Conservation (phyloP, 1,140 invertebrate species). For the Heliconius hermathena region DNA sequence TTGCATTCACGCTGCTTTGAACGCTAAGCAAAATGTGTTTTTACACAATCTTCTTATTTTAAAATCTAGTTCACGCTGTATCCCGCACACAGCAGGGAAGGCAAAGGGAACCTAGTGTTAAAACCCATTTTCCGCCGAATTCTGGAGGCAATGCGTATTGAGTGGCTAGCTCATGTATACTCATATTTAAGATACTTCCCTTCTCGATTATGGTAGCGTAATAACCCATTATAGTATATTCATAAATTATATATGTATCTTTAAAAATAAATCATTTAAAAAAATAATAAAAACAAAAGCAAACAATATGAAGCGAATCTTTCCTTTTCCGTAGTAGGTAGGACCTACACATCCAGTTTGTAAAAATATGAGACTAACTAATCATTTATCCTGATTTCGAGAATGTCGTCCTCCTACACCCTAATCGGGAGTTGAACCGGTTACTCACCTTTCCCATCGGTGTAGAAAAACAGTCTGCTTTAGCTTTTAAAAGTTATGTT, state of each 20-base stretch:
- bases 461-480: slow-evolving; percentile 14
- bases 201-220: no score
- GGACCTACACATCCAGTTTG: background rate
- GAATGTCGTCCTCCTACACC: slow-evolving; percentile 61
- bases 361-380: slow-evolving; percentile 44
- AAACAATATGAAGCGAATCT: no score
- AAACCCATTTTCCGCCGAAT: no score
- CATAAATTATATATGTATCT: background rate
- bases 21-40: background rate
- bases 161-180: no score
- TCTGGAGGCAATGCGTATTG: no score
- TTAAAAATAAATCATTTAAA: no score
- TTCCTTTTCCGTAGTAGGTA: no score
- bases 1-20: slow-evolving; percentile 57
- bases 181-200: no score
- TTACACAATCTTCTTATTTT: background rate
- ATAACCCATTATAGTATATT: no score
- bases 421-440: slow-evolving; percentile 53
- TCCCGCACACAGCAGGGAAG: background rate
- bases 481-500: background rate
- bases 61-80: background rate
- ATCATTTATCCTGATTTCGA: slow-evolving; percentile 56
- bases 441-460: slow-evolving; percentile 36
- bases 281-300: no score
- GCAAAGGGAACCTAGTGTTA: no score